Conservation (phyloP, 2,113 vertebrate genomes). For the Sinocyclocheilus maitianheensis region DNA sequence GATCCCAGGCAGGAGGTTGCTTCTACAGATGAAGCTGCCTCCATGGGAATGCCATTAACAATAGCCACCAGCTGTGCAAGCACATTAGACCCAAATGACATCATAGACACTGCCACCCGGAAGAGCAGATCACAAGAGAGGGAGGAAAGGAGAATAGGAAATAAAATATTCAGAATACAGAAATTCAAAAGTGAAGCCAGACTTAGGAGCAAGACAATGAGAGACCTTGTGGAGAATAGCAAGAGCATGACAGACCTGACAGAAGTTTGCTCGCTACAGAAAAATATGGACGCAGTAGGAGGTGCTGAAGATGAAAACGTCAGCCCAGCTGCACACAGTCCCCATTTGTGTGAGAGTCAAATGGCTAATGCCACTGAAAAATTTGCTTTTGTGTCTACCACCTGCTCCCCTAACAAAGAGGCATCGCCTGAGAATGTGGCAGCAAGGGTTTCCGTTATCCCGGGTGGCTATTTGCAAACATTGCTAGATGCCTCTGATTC, state of each 20-base stretch:
- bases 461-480: constrained; percentile 97
- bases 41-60: constrained; percentile 78
- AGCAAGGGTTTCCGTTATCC: constrained; percentile 90
- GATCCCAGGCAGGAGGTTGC: constrained; percentile 83
- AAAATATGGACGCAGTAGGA: constrained; percentile 77
- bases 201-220: constrained; percentile 93
- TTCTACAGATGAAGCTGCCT: constrained; percentile 80
- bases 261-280: constrained; percentile 74
- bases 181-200: constrained; percentile 98
- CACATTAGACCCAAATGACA: constrained; percentile 79
- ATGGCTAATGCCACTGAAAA: constrained; percentile 83
- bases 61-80: constrained; percentile 79
- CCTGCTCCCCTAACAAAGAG: constrained; percentile 90
- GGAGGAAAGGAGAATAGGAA: constrained; percentile 86
- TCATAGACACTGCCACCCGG: constrained; percentile 74
- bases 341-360: constrained; percentile 83
- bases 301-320: constrained; percentile 78
- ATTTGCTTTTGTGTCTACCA: constrained; percentile 87
- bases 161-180: constrained; percentile 90
- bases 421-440: constrained; percentile 84
- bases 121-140: constrained; percentile 88
- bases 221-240: constrained; percentile 74
- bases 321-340: constrained; percentile 80
- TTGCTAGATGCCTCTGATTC: constrained; percentile 96
- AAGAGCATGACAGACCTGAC: constrained; percentile 70